Conservation (phyloP, 2,797 vertebrate genomes). For the Tympanoctomys barrerae region DNA sequence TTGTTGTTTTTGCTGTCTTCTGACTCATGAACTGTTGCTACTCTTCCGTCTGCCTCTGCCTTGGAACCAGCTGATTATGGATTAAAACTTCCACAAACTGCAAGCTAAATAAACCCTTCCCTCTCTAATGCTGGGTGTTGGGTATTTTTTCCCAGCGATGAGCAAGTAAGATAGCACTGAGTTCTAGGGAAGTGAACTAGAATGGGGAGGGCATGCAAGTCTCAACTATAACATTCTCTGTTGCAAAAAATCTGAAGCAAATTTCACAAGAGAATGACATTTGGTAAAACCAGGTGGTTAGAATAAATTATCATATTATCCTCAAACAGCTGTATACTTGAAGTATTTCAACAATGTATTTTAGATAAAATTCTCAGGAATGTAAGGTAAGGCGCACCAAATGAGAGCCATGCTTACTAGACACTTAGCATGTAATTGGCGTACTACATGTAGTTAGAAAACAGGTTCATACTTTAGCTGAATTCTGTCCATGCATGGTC, state of each 20-base stretch:
- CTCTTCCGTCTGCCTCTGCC: neutral
- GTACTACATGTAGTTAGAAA: neutral
- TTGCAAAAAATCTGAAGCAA: constrained; percentile 45
- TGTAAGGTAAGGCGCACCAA: constrained; percentile 8
- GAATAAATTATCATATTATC: neutral
- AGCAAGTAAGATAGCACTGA: neutral
- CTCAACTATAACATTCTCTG: constrained; percentile 6
- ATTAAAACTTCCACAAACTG: neutral
- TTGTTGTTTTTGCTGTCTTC: neutral
- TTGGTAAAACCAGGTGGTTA: constrained; percentile 2
- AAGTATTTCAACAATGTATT: constrained; percentile 24
- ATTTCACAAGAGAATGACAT: constrained; percentile 24
- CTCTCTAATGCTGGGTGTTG: no score
- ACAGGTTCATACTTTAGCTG: neutral
- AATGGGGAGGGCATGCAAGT: neutral
- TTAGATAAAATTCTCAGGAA: constrained; percentile 55
- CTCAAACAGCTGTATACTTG: neutral
- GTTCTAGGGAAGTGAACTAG: neutral
- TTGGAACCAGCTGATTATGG: neutral
- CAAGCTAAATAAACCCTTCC: no score
- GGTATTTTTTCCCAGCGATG: neutral
- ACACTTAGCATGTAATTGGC: neutral
- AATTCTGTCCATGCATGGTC: neutral
- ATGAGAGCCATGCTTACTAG: neutral
- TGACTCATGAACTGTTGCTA: neutral